Evolutionary conservation across 2,113 vertebrate genomes (phyloP).

Genomic region (Scolopax mira): DNA sequence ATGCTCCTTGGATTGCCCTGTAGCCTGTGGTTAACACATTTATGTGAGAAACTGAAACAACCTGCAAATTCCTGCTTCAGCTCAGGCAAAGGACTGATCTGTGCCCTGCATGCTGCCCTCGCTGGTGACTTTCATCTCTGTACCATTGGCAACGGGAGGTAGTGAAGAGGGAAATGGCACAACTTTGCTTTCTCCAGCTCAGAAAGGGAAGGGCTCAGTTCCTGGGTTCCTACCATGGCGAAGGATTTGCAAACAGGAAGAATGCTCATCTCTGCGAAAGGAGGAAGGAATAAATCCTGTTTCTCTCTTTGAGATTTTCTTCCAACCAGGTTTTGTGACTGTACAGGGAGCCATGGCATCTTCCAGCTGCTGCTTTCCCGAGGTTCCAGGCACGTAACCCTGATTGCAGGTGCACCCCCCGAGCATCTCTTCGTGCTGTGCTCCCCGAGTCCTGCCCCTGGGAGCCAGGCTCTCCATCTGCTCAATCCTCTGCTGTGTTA

Average conservation of each 20-base stretch:
- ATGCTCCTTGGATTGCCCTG: neutral
- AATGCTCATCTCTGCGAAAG: neutral
- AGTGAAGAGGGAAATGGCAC: neutral
- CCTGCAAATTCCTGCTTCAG: neutral
- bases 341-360: neutral
- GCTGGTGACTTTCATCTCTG: neutral
- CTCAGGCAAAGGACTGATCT: neutral
- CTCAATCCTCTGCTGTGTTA: neutral
- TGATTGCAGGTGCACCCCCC: neutral
- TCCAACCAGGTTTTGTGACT: neutral
- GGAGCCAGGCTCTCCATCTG: neutral
- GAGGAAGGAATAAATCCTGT: neutral
- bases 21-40: neutral
- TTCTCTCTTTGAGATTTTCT: neutral
- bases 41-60: neutral
- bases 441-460: neutral
- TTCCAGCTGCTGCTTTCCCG: neutral
- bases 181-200: neutral
- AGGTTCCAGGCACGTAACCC: neutral
- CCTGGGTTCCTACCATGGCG: neutral
- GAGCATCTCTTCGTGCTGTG: neutral
- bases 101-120: neutral
- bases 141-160: accelerated
- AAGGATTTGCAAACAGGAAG: neutral
- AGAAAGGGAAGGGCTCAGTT: neutral